phyloP scores from a whole-genome alignment of 2,113 vertebrate genomes.

The Dolichallabes microphthalmus region DNA sequence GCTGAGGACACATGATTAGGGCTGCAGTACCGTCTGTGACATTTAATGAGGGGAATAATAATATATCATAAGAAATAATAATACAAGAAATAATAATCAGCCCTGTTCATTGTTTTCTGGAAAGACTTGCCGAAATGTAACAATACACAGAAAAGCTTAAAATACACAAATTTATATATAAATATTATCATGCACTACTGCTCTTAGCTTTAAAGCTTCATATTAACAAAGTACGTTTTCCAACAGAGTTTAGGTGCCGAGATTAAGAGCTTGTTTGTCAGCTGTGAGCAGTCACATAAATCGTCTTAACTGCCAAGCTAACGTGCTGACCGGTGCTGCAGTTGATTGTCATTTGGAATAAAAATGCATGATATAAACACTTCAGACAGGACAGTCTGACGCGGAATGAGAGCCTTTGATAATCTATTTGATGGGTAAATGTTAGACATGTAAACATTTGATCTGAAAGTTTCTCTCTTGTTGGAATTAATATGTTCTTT shows the following conservation, averaged over 20 bases:
- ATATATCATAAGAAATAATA: not conserved
- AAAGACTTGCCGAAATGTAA: not conserved
- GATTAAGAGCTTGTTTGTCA: conserved; percentile 22
- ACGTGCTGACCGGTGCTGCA: conserved; percentile 37
- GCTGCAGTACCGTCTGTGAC: not conserved
- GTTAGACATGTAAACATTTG: too few relatives aligned
- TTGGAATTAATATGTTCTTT: too few relatives aligned
- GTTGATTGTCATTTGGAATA: conserved; percentile 25
- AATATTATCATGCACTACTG: not conserved
- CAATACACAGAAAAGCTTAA: not conserved
- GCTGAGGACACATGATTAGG: not conserved
- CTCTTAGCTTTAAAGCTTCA: not conserved
- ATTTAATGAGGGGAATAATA: not conserved
- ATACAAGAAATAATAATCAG: not conserved
- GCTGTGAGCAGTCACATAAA: conserved; percentile 42
- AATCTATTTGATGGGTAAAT: too few relatives aligned
- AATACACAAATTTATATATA: not conserved
- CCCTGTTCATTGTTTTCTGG: not conserved
- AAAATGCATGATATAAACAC: too few relatives aligned
- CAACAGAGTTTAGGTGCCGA: not conserved
- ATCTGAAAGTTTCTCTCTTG: too few relatives aligned
- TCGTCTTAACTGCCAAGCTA: conserved; percentile 34
- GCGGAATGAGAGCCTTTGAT: too few relatives aligned
- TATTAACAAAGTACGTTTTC: not conserved
- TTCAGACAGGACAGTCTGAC: too few relatives aligned